Base-by-base conservation (phyloP, 2,113 vertebrate genomes). In the Sclerurus mexicanus region DNA sequence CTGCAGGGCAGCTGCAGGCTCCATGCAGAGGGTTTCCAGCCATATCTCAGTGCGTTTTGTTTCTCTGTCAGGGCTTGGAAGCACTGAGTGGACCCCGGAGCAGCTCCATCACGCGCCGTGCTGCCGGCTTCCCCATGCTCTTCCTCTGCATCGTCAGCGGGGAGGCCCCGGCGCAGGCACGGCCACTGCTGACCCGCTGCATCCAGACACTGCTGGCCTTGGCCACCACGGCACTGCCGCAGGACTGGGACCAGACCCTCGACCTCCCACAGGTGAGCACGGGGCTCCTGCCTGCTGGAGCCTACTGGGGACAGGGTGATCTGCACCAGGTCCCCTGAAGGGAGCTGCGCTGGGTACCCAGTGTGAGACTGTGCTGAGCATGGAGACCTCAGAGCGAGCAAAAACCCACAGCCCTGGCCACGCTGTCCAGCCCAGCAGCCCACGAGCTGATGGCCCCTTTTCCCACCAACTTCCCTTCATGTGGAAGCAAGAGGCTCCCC, bases 91-190 rank as follows among this genome's bases (percentile, higher is more conserved):
- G 98, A 4, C 98, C 98, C 33, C 95, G 98, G 27, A 97, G 96
- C 69, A 98, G 98, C 39, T 99, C 99, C 0, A 98, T 99, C 84
- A 99, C 99, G 0, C 98, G 98, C 74, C 98, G 98, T 46, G 98
- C 98, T 1, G 99, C 99, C 0, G 99, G 99, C 23, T 96, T 99
- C 94, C 99, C 99, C 11, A 98, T 99, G 98, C 98, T 99, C 76
- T 98, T 99, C 93, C 97, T 99, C 49, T 98, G 98, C 69, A 97
- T 99, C 1, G 52, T 98, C 66, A 98, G 98, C 0, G 98, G 98
- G 30, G 99, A 99, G 89, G 96, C 98, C n/a, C 78, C 97, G 0
- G 90, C 75, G 3, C 97, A 97, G 76, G 67, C 97, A 20, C 97
- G 97, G 47, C 98, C 98, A 0, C 97, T 99, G n/a, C 97, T 99